phyloP scores from a whole-genome alignment of 2,113 vertebrate genomes.

The Atrichornis clamosus region DNA sequence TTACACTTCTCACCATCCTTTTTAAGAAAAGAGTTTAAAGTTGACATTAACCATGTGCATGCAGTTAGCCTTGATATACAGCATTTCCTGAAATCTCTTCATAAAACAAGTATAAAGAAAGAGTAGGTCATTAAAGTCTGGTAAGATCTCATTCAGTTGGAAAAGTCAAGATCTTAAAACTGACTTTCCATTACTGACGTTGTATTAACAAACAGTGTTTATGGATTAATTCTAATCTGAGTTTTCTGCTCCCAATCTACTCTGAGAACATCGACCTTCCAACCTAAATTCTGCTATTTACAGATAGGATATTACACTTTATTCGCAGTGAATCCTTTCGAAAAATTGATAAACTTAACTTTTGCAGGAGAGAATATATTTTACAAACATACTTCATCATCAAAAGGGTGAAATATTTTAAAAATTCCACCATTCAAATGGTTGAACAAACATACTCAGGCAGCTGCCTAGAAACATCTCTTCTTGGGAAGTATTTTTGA shows the following conservation, averaged over 20 bases:
- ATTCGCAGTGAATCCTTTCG: neutral
- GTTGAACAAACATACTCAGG: neutral
- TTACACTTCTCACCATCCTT: neutral
- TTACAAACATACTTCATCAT: neutral
- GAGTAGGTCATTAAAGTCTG: neutral
- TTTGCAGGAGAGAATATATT: neutral
- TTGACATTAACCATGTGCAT: neutral
- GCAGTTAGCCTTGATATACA: neutral
- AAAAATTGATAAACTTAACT: neutral
- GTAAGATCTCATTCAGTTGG: neutral
- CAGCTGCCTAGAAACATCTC: neutral
- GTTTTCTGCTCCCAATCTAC: neutral
- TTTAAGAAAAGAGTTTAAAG: neutral
- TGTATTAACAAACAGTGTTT: neutral
- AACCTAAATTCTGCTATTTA: neutral
- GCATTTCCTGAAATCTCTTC: neutral
- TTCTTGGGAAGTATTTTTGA: neutral
- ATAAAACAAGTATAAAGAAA: neutral
- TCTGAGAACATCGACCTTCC: neutral
- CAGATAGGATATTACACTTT: neutral
- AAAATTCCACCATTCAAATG: neutral
- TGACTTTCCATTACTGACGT: neutral
- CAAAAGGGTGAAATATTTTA: neutral
- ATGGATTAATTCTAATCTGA: neutral
- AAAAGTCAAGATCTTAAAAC: neutral